Conservation (phyloP, 1,140 invertebrate species). For the Lepidurus arcticus region DNA sequence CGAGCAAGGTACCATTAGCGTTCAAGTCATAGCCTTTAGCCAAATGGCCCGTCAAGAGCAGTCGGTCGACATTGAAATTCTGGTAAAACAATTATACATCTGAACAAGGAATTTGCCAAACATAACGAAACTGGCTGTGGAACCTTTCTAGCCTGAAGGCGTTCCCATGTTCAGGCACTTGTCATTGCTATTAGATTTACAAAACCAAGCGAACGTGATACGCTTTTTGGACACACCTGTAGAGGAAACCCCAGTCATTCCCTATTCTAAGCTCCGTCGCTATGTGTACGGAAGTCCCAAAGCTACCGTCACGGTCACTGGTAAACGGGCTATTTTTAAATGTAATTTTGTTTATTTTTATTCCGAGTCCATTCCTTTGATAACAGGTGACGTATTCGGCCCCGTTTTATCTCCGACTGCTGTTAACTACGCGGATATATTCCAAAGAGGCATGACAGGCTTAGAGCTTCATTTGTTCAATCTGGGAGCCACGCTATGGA, state of each 20-base stretch:
- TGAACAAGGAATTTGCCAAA: too few species aligned
- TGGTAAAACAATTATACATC: slow-evolving; percentile 38
- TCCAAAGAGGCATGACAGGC: slow-evolving; percentile 43
- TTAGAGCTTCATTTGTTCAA: slow-evolving; percentile 54
- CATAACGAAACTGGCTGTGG: too few species aligned
- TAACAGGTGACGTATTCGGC: slow-evolving; percentile 55
- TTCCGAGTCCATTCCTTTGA: background rate
- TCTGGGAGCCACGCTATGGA: slow-evolving; percentile 55
- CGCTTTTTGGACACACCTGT: slow-evolving; percentile 55
- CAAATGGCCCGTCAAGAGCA: slow-evolving; percentile 50
- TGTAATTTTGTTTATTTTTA: background rate
- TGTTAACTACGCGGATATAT: slow-evolving; percentile 38
- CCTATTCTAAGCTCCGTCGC: slow-evolving; percentile 50
- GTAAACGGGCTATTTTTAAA: slow-evolving; percentile 37
- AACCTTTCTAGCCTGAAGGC: slow-evolving; percentile 50
- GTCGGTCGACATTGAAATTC: slow-evolving; percentile 45
- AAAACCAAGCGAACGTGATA: slow-evolving; percentile 52
- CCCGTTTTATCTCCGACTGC: slow-evolving; percentile 44
- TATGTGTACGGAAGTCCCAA: slow-evolving; percentile 52
- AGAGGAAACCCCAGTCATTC: slow-evolving; percentile 54
- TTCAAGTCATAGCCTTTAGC: slow-evolving; percentile 50
- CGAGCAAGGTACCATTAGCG: slow-evolving; percentile 48
- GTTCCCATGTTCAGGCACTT: slow-evolving; percentile 55
- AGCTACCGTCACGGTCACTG: slow-evolving; percentile 48
- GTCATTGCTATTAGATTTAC: slow-evolving; percentile 54